Evolutionary conservation across 2,888 invertebrate genomes (phyloP).

Genomic region (Euzetes globulus): DNA sequence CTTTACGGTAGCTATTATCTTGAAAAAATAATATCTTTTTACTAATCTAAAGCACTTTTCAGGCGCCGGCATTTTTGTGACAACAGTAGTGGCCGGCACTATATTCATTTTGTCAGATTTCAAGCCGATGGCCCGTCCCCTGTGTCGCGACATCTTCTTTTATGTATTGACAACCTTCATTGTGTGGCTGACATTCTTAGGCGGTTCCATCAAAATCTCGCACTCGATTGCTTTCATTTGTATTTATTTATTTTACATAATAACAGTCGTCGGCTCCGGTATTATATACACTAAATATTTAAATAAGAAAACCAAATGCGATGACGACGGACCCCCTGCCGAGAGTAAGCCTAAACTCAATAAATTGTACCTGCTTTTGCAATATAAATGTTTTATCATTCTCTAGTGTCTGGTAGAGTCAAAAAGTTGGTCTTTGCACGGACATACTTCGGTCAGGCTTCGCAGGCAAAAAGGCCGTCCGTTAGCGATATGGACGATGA

Average conservation of each 20-base stretch:
- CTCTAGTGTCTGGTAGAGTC: background rate
- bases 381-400: background rate
- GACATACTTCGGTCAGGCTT: conserved; percentile 14
- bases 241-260: conserved; percentile 38
- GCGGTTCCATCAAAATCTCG: conserved; percentile 50
- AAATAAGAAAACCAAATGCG: background rate
- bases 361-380: background rate
- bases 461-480: background rate
- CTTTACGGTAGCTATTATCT: too few species aligned
- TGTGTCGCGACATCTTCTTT: conserved; percentile 53
- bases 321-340: background rate
- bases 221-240: conserved; percentile 48
- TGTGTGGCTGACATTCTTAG: conserved; percentile 51
- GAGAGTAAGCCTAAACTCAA: background rate
- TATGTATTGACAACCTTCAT: conserved; percentile 51
- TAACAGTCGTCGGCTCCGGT: conserved; percentile 30
- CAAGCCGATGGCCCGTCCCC: conserved; percentile 50
- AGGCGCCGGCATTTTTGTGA: conserved; percentile 60
- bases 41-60: too few species aligned
- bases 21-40: too few species aligned
- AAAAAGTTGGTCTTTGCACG: conserved; percentile 7
- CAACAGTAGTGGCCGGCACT: conserved; percentile 56
- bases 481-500: conserved; percentile 21
- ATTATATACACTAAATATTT: conserved; percentile 30
- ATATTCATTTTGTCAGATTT: conserved; percentile 55